phyloP scores from a whole-genome alignment of 2,113 vertebrate species.

The Anarrhichthys ocellatus region DNA sequence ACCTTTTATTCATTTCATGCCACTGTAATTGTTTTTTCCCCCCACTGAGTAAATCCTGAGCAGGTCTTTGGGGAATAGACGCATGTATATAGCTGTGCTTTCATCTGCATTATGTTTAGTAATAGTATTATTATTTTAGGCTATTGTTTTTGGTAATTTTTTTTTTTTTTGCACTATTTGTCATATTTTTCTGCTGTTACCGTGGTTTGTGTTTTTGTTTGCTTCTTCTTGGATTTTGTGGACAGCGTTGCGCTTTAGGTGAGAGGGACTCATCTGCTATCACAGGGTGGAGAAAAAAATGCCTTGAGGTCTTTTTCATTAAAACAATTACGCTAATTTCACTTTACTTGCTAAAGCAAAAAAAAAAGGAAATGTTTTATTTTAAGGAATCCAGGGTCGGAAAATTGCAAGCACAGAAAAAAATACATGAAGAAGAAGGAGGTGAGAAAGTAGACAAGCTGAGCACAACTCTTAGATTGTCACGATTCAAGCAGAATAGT shows the following conservation, averaged over 20 bases:
- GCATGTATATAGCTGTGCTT: conserved; percentile 55
- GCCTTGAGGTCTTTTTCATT: conserved; percentile 73
- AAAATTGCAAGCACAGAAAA: conserved; percentile 21
- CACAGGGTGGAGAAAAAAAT: conserved; percentile 46
- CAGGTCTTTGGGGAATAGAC: conserved; percentile 60
- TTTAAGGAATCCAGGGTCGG: conserved; percentile 36
- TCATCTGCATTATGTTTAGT: conserved; percentile 72
- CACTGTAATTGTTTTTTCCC: conserved; percentile 65
- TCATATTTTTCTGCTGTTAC: conserved; percentile 41
- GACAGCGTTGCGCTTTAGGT: conserved; percentile 57
- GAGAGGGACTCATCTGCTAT: conserved; percentile 64
- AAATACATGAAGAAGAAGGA: conserved; percentile 3
- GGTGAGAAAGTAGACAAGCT: neutral
- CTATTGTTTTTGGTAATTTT: conserved; percentile 24
- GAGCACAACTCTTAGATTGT: neutral
- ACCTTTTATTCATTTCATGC: conserved; percentile 76
- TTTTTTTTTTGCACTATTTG: neutral
- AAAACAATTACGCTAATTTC: conserved; percentile 79
- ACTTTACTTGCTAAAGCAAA: conserved; percentile 53
- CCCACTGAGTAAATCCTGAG: conserved; percentile 62
- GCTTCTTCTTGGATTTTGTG: conserved; percentile 44
- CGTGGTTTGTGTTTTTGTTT: conserved; percentile 28
- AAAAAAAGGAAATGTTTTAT: conserved; percentile 48
- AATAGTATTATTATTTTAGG: conserved; percentile 61
- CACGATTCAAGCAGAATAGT: conserved; percentile 10